A percentile compares a stretch with the other conserved stretches of the same genome.
phyloP scores from a whole-genome alignment of 1,140 invertebrate species.

The Temnothorax nylanderi region DNA sequence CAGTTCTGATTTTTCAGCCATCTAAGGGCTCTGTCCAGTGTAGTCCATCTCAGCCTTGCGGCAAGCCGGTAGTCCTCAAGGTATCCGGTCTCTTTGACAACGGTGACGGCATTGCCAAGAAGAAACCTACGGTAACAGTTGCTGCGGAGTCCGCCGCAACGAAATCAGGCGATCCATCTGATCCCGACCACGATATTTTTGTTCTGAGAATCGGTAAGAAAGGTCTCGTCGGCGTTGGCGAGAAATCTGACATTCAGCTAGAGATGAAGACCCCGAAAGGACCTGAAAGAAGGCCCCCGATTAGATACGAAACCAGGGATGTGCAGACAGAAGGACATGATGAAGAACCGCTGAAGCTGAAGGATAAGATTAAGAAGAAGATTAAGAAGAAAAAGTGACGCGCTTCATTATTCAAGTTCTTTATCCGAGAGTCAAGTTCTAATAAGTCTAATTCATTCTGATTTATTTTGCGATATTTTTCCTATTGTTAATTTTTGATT shows the following conservation, averaged over 20 bases:
- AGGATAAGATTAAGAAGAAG: constrained; percentile 22
- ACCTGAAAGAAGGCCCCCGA: constrained; percentile 76
- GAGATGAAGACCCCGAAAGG: constrained; percentile 83
- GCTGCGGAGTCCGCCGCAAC: constrained; percentile 64
- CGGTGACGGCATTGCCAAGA: constrained; percentile 50
- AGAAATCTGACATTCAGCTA: constrained; percentile 83
- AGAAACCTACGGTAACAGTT: constrained; percentile 76
- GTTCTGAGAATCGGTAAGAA: constrained; percentile 84
- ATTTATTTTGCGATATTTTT: constrained; percentile 11
- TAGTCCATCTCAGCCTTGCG: constrained; percentile 74
- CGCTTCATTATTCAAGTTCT: neutral
- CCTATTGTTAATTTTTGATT: neutral
- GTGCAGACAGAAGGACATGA: constrained; percentile 75
- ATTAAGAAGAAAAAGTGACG: constrained; percentile 28
- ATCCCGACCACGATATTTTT: constrained; percentile 81
- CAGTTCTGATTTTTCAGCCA: neutral
- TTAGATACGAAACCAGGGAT: constrained; percentile 81
- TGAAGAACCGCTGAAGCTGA: neutral
- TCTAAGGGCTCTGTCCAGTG: constrained; percentile 67
- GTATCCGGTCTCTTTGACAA: constrained; percentile 77
- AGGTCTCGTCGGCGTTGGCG: constrained; percentile 79
- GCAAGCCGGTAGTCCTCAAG: constrained; percentile 82
- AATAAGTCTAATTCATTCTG: neutral
- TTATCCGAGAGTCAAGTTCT: neutral
- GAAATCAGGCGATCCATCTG: constrained; percentile 6